Percentiles rank a stretch among this genome's conserved stretches.
Conservation (phyloP, 2,797 vertebrate genomes). For the Myotis vivesi region DNA sequence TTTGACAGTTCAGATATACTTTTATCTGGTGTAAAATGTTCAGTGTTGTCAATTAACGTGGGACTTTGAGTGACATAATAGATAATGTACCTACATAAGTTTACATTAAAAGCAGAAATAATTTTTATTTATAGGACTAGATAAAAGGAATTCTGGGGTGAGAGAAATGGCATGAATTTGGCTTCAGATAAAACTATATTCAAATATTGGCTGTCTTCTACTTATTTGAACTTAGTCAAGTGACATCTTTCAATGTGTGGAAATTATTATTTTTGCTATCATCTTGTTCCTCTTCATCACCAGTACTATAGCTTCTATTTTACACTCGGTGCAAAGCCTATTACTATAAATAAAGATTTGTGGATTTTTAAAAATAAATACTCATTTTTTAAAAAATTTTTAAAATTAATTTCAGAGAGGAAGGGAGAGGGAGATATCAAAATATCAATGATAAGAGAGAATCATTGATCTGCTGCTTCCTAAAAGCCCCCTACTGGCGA, state of each 20-base stretch:
- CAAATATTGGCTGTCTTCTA: neutral
- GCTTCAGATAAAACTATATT: neutral
- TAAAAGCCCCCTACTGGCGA: no score
- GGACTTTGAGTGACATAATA: neutral
- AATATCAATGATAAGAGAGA: no score
- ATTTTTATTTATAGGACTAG: neutral
- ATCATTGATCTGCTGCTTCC: no score
- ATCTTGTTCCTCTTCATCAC: neutral
- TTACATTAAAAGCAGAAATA: neutral
- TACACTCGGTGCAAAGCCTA: neutral
- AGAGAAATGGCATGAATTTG: neutral
- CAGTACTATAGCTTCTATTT: neutral
- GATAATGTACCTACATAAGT: neutral
- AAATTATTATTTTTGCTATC: neutral
- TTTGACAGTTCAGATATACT: neutral
- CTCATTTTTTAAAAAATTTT: neutral
- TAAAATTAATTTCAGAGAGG: no score
- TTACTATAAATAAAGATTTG: neutral
- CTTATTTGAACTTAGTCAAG: neutral
- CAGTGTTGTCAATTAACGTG: neutral
- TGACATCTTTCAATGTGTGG: neutral
- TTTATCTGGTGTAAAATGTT: neutral
- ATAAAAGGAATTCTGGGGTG: neutral
- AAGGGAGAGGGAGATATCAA: no score
- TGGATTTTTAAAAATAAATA: neutral